Conservation (phyloP, 1,140 invertebrate species). For the Sweltsa coloradensis region DNA sequence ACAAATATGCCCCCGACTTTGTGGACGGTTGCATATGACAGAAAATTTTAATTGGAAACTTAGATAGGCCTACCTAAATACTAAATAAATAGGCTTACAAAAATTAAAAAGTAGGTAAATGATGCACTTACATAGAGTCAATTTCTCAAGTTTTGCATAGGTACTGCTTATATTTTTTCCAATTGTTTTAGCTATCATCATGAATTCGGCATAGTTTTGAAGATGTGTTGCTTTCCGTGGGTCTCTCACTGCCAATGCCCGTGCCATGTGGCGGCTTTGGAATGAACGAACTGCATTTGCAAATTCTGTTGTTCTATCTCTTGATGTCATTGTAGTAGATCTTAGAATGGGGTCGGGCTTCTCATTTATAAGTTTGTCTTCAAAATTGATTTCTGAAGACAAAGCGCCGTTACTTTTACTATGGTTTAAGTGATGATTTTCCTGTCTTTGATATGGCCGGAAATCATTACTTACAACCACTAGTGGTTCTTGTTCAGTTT, state of each 20-base stretch:
- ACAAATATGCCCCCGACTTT: no score
- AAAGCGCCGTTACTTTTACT: no score
- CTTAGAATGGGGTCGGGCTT: not conserved
- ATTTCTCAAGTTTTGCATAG: constrained; percentile 92
- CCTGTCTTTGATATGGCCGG: constrained; percentile 11
- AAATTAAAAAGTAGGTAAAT: no score
- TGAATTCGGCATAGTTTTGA: constrained; percentile 84
- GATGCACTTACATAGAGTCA: constrained; percentile 87
- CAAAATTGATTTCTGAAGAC: constrained; percentile 11
- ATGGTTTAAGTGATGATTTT: constrained; percentile 17
- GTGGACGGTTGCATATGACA: no score
- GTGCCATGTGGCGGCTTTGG: constrained; percentile 59
- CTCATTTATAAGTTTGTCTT: not conserved
- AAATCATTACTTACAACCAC: constrained; percentile 1
- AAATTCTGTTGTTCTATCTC: constrained; percentile 90
- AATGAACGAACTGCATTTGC: constrained; percentile 79
- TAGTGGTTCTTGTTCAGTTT: constrained; percentile 28
- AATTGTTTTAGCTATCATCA: constrained; percentile 83
- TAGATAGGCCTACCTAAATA: no score
- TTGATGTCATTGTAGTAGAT: constrained; percentile 57
- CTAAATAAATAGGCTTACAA: no score
- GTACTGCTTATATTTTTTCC: constrained; percentile 91
- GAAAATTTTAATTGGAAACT: no score
- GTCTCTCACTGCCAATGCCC: constrained; percentile 50
- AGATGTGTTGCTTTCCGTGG: constrained; percentile 58